Conservation (phyloP, 2,113 vertebrate genomes). For the Brienomyrus longianalis region DNA sequence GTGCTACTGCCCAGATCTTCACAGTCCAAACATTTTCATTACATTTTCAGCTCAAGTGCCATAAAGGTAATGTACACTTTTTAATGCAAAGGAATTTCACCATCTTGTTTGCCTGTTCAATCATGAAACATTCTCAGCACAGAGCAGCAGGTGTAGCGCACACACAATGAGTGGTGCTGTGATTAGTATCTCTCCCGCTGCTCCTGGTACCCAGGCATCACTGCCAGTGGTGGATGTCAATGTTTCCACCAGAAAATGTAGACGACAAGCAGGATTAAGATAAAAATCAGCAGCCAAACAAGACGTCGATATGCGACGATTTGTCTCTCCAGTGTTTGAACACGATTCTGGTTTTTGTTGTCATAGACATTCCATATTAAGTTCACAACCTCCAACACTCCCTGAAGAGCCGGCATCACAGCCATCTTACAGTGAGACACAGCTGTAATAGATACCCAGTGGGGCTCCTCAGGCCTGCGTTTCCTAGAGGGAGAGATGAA, state of each 20-base stretch:
- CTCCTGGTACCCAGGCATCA: background rate
- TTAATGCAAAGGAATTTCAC: background rate
- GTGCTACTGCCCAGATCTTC: background rate
- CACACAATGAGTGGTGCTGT: background rate
- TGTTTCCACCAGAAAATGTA: constrained; percentile 63
- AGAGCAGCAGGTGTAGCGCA: background rate
- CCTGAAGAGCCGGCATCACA: constrained; percentile 32
- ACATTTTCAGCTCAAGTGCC: background rate
- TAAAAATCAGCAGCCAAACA: constrained; percentile 56
- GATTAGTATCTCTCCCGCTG: constrained; percentile 24
- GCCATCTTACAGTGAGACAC: constrained; percentile 27
- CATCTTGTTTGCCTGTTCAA: background rate
- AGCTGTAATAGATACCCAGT: constrained; percentile 27
- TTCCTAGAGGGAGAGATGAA: constrained; percentile 17
- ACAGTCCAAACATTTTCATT: background rate
- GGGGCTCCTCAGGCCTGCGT: constrained; percentile 25
- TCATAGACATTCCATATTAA: no score
- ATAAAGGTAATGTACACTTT: background rate
- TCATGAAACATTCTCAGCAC: background rate
- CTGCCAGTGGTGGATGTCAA: constrained; percentile 34
- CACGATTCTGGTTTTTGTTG: no score
- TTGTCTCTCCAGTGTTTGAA: no score
- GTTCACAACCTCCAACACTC: no score
- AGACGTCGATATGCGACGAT: constrained; percentile 41
- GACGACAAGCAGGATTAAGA: constrained; percentile 54